phyloP scores from a whole-genome alignment of 2,888 invertebrate genomes.

The Anoncus sp. region DNA sequence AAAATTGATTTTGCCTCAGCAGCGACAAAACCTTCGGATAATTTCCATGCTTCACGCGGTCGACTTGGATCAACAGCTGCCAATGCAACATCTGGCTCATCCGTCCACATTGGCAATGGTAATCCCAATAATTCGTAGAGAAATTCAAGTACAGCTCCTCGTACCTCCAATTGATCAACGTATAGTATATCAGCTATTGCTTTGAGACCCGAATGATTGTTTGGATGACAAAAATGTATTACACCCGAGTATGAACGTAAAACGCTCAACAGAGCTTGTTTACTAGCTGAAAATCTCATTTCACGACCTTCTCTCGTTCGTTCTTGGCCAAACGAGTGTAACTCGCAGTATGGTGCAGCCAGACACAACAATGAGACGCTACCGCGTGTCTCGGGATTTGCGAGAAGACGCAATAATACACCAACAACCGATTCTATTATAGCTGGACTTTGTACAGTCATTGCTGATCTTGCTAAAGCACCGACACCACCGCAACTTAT shows the following conservation, averaged over 20 bases:
- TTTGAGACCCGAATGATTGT: constrained; percentile 89
- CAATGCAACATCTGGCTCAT: constrained; percentile 94
- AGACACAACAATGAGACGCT: constrained; percentile 93
- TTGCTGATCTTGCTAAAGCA: constrained; percentile 91
- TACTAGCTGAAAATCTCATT: constrained; percentile 93
- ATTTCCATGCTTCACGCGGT: constrained; percentile 91
- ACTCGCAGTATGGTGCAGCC: constrained; percentile 97
- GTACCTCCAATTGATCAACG: constrained; percentile 94
- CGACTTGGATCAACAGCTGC: constrained; percentile 92
- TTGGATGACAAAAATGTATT: constrained; percentile 93
- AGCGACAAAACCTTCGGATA: constrained; percentile 97
- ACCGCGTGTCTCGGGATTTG: constrained; percentile 93
- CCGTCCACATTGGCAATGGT: constrained; percentile 96
- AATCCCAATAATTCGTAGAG: constrained; percentile 95
- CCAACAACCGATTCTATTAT: constrained; percentile 96
- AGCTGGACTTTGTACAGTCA: constrained; percentile 94
- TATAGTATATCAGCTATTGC: constrained; percentile 92
- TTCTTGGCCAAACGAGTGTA: constrained; percentile 85
- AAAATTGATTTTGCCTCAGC: constrained; percentile 94
- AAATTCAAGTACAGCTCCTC: constrained; percentile 96
- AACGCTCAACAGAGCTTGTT: constrained; percentile 92
- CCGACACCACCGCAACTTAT: constrained; percentile 93
- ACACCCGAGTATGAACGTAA: constrained; percentile 97
- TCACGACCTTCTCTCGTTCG: constrained; percentile 86
- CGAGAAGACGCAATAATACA: constrained; percentile 92